A percentile compares a stretch with the other conserved stretches of the same genome.
Conservation (phyloP, 2,797 vertebrate genomes). For the Alosa sapidissima region DNA sequence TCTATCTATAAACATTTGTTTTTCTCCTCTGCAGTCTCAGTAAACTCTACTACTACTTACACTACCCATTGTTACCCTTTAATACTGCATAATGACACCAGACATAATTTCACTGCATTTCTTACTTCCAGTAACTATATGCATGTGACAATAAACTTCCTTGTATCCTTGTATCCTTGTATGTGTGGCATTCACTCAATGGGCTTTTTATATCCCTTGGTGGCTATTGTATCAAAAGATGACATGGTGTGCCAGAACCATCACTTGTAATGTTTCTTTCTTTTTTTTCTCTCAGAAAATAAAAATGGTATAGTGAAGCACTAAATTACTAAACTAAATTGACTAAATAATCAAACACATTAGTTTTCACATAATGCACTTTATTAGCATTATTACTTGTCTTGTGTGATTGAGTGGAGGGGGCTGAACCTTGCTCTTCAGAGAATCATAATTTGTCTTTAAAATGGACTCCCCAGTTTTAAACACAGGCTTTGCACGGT, state of each 20-base stretch:
- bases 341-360: background rate
- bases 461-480: slow-evolving; percentile 45
- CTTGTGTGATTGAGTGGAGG: background rate
- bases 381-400: slow-evolving; percentile 26
- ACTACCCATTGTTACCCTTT: background rate
- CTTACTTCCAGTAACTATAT: too few relatives aligned
- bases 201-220: background rate
- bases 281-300: too few relatives aligned
- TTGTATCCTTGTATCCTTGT: too few relatives aligned
- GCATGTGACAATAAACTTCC: too few relatives aligned
- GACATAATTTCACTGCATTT: too few relatives aligned
- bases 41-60: background rate
- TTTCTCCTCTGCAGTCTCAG: background rate
- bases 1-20: background rate
- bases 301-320: too few relatives aligned
- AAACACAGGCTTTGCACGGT: slow-evolving; percentile 51
- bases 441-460: slow-evolving; percentile 48
- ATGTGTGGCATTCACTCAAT: background rate
- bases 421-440: slow-evolving; percentile 13
- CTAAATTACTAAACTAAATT: too few relatives aligned
- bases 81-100: background rate
- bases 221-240: background rate
- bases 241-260: too few relatives aligned
- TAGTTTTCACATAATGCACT: slow-evolving; percentile 27
- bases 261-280: too few relatives aligned